Conservation (phyloP, 2,113 vertebrate species). For the Gallinago paraguaiae region DNA sequence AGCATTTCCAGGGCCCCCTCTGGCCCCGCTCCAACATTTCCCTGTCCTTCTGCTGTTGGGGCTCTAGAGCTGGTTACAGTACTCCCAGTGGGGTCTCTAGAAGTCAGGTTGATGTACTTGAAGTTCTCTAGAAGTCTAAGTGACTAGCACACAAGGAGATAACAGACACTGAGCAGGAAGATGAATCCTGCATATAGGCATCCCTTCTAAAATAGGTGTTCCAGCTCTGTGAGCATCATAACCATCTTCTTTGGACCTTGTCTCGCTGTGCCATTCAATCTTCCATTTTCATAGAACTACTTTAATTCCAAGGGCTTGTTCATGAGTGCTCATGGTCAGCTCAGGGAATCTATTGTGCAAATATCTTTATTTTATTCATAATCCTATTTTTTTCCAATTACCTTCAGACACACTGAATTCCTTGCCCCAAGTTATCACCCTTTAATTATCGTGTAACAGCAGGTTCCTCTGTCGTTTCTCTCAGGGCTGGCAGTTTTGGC, state of each 20-base stretch:
- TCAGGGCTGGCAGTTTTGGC: background rate
- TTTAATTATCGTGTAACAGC: background rate
- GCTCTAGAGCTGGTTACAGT: background rate
- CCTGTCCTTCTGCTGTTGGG: rapidly evolving
- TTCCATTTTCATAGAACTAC: background rate
- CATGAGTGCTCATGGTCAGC: background rate
- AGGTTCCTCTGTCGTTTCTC: background rate
- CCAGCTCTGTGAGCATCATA: background rate
- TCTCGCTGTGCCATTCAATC: background rate
- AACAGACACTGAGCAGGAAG: background rate
- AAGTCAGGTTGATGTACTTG: background rate
- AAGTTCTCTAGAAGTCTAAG: background rate
- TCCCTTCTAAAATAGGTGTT: background rate
- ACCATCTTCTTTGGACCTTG: background rate
- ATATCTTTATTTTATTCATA: background rate
- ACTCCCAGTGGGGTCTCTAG: background rate
- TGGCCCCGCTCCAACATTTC: background rate
- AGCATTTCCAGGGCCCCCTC: background rate
- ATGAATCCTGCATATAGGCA: background rate
- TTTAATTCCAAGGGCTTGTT: background rate
- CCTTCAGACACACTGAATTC: background rate
- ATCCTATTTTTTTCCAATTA: background rate
- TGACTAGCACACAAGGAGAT: background rate
- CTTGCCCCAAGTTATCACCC: background rate
- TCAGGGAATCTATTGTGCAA: background rate